phyloP scores from a whole-genome alignment of 2,888 invertebrate genomes.

The Drosophila falleni region DNA sequence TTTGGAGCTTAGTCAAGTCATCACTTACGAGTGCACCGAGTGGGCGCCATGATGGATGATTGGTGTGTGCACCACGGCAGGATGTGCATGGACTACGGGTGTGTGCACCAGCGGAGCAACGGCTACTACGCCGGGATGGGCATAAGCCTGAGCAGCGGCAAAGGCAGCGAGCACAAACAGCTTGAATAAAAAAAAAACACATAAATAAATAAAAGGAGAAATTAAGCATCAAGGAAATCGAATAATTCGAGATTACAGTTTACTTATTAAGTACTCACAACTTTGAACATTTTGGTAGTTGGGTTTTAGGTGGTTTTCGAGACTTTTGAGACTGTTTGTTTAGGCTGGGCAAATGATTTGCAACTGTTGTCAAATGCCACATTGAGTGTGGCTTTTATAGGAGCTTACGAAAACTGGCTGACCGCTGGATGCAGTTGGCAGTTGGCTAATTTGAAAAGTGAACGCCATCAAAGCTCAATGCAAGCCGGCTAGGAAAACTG shows the following conservation, averaged over 20 bases:
- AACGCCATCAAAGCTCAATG: slow-evolving; percentile 71
- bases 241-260: too few relatives aligned
- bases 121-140: slow-evolving; percentile 83
- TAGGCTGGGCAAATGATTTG: slow-evolving; percentile 65
- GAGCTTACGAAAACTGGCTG: slow-evolving; percentile 32
- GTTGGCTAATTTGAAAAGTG: slow-evolving; percentile 60
- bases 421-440: slow-evolving; percentile 41
- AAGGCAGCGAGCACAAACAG: slow-evolving; percentile 82
- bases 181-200: slow-evolving; percentile 45
- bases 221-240: not conserved
- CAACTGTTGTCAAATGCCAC: slow-evolving; percentile 75
- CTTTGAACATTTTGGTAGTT: slow-evolving; percentile 83
- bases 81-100: slow-evolving; percentile 62
- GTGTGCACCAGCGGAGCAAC: slow-evolving; percentile 83
- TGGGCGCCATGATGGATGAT: slow-evolving; percentile 82
- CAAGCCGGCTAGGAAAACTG: slow-evolving; percentile 67
- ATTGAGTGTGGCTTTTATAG: slow-evolving; percentile 75
- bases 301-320: slow-evolving; percentile 39
- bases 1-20: not conserved
- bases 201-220: not conserved
- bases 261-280: slow-evolving; percentile 77
- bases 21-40: slow-evolving; percentile 81
- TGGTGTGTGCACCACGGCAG: slow-evolving; percentile 71
- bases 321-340: slow-evolving; percentile 30
- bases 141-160: slow-evolving; percentile 75